A percentile compares a stretch with the other conserved stretches of the same genome.
Conservation (phyloP, 2,888 invertebrate genomes). For the Drosophila merina region DNA sequence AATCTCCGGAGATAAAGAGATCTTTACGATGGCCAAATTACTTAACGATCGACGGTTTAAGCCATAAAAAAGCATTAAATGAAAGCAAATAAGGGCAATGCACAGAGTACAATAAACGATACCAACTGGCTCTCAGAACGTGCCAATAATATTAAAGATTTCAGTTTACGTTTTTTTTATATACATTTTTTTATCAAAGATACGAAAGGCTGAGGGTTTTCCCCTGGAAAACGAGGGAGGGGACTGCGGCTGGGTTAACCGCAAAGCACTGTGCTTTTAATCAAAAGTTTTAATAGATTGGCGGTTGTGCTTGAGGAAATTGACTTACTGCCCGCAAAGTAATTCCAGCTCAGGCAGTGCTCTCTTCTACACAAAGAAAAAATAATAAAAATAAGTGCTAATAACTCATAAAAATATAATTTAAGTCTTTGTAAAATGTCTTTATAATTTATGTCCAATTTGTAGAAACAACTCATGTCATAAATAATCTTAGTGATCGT, state of each 20-base stretch:
- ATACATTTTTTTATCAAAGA: constrained; percentile 30
- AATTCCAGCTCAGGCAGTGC: constrained; percentile 53
- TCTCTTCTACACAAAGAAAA: neutral
- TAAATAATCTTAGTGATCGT: neutral
- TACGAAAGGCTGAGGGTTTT: constrained; percentile 39
- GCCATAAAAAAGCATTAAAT: constrained; percentile 39
- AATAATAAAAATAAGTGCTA: neutral
- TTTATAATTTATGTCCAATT: neutral
- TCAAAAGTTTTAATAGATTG: constrained; percentile 75
- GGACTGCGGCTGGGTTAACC: constrained; percentile 54
- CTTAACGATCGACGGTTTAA: constrained; percentile 25
- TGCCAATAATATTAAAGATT: constrained; percentile 40
- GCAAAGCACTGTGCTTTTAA: constrained; percentile 67
- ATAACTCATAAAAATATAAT: neutral
- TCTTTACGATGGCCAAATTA: constrained; percentile 27
- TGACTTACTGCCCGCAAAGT: constrained; percentile 66
- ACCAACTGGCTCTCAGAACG: constrained; percentile 34
- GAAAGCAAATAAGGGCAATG: constrained; percentile 42
- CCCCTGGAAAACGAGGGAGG: constrained; percentile 25
- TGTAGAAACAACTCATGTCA: neutral
- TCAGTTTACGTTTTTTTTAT: constrained; percentile 2
- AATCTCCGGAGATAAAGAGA: constrained; percentile 31
- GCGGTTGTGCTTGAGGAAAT: constrained; percentile 68
- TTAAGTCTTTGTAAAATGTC: neutral
- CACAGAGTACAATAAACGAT: constrained; percentile 23